A percentile compares a stretch with the other conserved stretches of the same genome.
Conservation (phyloP, 1,140 invertebrate species). For the Tetramorium parvispinum region DNA sequence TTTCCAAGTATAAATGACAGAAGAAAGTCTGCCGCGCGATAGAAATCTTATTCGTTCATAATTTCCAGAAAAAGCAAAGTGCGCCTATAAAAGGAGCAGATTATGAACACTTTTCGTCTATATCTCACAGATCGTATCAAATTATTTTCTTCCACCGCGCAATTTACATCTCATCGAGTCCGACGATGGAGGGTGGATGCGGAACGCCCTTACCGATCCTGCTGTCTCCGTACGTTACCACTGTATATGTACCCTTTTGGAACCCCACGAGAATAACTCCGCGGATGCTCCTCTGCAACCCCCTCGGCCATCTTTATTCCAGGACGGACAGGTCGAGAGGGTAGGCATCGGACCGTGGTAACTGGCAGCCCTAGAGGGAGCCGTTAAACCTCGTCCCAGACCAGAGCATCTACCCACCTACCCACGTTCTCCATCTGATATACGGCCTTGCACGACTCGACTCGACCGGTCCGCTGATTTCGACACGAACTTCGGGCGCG, state of each 20-base stretch:
- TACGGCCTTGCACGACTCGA: constrained; percentile 78
- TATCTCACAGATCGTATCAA: constrained; percentile 47
- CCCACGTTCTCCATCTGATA: constrained; percentile 79
- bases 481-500: constrained; percentile 71
- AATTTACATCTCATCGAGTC: constrained; percentile 73
- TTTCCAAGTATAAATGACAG: background rate
- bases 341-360: constrained; percentile 86
- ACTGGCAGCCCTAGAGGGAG: constrained; percentile 85
- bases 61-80: background rate
- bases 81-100: background rate
- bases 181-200: background rate
- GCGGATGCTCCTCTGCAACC: constrained; percentile 74
- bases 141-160: constrained; percentile 59
- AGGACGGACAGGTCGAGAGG: constrained; percentile 83
- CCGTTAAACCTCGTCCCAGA: constrained; percentile 83
- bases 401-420: constrained; percentile 66
- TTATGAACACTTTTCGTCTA: background rate
- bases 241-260: constrained; percentile 56
- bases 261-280: constrained; percentile 77
- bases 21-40: background rate
- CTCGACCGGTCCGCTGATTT: constrained; percentile 77
- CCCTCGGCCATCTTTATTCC: constrained; percentile 84
- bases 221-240: constrained; percentile 30
- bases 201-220: constrained; percentile 1
- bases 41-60: constrained; percentile 11